A percentile compares a stretch with the other conserved stretches of the same genome.
Conservation (phyloP, 2,113 vertebrate species). For the Sander lucioperca region DNA sequence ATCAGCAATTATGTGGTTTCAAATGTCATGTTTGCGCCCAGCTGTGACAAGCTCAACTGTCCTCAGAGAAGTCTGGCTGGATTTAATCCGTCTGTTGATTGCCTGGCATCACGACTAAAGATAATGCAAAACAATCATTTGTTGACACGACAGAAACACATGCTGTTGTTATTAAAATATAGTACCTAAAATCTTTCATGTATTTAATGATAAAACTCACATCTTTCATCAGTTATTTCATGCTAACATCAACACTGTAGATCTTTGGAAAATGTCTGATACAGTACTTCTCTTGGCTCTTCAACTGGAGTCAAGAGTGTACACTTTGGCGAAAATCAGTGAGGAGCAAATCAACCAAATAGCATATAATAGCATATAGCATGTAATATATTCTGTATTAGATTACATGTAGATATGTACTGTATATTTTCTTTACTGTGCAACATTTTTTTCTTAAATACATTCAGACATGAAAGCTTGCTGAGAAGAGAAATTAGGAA, state of each 20-base stretch:
- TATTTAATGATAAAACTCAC: constrained; percentile 7
- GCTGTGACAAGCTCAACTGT: constrained; percentile 69
- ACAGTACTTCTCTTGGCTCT: not conserved
- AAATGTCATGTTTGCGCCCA: constrained; percentile 70
- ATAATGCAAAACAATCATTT: constrained; percentile 44
- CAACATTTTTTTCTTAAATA: constrained; percentile 26
- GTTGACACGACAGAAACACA: constrained; percentile 20
- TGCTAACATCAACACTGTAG: constrained; percentile 12
- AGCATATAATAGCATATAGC: too few relatives aligned
- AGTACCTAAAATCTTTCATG: not conserved
- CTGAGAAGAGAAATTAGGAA: constrained; percentile 26
- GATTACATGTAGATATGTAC: constrained; percentile 29
- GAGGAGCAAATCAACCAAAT: constrained; percentile 36
- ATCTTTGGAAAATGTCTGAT: constrained; percentile 26
- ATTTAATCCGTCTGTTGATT: constrained; percentile 58
- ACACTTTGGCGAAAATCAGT: constrained; percentile 35
- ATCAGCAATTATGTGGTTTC: constrained; percentile 74
- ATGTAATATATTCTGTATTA: constrained; percentile 53
- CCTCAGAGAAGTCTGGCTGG: constrained; percentile 46
- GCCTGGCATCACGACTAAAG: constrained; percentile 42
- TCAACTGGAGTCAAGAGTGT: constrained; percentile 34
- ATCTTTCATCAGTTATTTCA: not conserved
- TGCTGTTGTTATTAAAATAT: constrained; percentile 6
- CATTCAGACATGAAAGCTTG: constrained; percentile 16
- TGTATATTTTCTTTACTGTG: constrained; percentile 41